phyloP scores from a whole-genome alignment of 2,888 invertebrate genomes.

The Sesamia inferens region DNA sequence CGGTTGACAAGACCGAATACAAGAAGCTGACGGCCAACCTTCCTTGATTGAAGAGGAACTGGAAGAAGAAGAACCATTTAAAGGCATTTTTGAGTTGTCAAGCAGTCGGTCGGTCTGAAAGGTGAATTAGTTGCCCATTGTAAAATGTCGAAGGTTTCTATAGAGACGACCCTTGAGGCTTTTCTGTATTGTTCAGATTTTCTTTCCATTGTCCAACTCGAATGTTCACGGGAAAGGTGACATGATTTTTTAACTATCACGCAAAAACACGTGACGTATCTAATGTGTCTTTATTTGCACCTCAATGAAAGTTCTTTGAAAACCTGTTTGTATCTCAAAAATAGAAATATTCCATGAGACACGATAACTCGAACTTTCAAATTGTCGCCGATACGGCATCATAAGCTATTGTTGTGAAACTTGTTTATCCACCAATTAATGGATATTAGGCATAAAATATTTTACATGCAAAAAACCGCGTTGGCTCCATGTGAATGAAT shows the following conservation, averaged over 20 bases:
- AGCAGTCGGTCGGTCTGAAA: background rate
- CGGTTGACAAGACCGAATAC: too few species aligned
- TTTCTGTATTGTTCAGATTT: background rate
- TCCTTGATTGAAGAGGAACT: too few species aligned
- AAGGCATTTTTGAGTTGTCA: background rate
- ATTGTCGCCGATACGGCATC: constrained; percentile 63
- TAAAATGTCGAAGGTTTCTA: background rate
- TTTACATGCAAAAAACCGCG: constrained; percentile 50
- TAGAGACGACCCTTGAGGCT: background rate
- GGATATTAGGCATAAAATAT: constrained; percentile 54
- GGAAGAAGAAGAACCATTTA: background rate
- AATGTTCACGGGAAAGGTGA: background rate
- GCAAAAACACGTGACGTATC: constrained; percentile 12
- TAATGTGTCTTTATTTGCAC: background rate
- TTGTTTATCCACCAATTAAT: constrained; percentile 54
- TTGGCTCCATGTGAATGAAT: constrained; percentile 49
- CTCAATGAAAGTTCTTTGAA: constrained; percentile 49
- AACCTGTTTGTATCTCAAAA: constrained; percentile 52
- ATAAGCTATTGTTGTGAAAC: constrained; percentile 60
- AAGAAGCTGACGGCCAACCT: too few species aligned
- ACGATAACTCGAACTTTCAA: constrained; percentile 61
- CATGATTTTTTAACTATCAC: background rate
- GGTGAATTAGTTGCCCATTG: background rate
- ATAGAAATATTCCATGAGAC: constrained; percentile 61
- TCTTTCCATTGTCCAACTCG: background rate